phyloP scores from a whole-genome alignment of 2,888 invertebrate genomes.

The Rutpela maculata region DNA sequence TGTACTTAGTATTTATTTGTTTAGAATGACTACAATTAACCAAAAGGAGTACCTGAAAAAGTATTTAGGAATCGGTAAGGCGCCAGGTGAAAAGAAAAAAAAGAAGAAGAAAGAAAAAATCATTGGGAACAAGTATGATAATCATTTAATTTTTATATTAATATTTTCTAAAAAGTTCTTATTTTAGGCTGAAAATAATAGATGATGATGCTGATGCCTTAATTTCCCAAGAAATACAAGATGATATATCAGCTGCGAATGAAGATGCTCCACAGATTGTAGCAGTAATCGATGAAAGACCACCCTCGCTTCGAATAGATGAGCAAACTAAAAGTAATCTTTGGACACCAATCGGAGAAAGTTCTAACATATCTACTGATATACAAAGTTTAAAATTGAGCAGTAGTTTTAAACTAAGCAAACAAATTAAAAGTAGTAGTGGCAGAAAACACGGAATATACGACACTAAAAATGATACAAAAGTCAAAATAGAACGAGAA shows the following conservation, averaged over 20 bases:
- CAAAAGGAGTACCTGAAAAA: constrained; percentile 89
- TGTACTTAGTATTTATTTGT: background rate
- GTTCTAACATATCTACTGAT: constrained; percentile 35
- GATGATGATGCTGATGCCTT: constrained; percentile 86
- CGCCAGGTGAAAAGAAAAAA: constrained; percentile 80
- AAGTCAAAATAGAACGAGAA: constrained; percentile 23
- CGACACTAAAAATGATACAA: background rate
- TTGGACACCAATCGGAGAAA: constrained; percentile 69
- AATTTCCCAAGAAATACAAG: constrained; percentile 79
- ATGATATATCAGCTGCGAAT: constrained; percentile 83
- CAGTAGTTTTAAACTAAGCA: constrained; percentile 50
- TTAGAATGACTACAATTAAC: constrained; percentile 76
- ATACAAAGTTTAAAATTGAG: constrained; percentile 42
- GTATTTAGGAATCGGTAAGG: constrained; percentile 81
- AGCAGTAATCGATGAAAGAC: constrained; percentile 89
- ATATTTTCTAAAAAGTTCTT: constrained; percentile 42
- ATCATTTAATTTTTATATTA: constrained; percentile 8
- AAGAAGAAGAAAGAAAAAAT: constrained; percentile 77
- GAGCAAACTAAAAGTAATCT: constrained; percentile 68
- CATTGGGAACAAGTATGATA: constrained; percentile 59
- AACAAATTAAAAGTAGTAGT: constrained; percentile 38
- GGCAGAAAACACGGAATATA: constrained; percentile 16
- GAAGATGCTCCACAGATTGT: constrained; percentile 95
- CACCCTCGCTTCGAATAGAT: constrained; percentile 77
- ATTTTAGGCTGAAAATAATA: constrained; percentile 85